Evolutionary conservation across 1,140 invertebrate genomes (phyloP).

Genomic region (Globodera rostochiensis): DNA sequence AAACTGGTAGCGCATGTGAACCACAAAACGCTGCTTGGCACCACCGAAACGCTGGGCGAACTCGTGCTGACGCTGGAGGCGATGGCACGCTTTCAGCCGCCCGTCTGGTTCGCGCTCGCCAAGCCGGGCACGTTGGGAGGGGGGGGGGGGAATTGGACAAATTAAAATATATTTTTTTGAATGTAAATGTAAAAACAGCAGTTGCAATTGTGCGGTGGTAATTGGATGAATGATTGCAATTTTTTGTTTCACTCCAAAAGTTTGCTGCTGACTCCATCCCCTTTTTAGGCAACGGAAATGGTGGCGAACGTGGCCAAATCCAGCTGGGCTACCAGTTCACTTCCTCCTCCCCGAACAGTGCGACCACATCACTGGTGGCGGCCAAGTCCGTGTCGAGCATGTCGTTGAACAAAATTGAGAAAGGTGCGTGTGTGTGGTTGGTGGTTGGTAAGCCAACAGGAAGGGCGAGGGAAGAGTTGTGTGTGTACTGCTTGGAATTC

Average conservation of each 20-base stretch:
- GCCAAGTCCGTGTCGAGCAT: slow-evolving; percentile 40
- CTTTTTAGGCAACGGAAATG: background rate
- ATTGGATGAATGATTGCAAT: too few species aligned
- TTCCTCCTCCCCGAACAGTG: slow-evolving; percentile 2
- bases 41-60: slow-evolving; percentile 43
- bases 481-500: too few species aligned
- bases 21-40: slow-evolving; percentile 45
- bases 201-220: background rate
- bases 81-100: slow-evolving; percentile 37
- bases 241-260: too few species aligned
- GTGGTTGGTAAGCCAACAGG: background rate
- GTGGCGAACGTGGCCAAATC: slow-evolving; percentile 40
- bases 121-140: slow-evolving; percentile 25
- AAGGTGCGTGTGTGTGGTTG: slow-evolving; percentile 24
- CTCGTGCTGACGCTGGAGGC: slow-evolving; percentile 27
- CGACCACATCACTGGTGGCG: slow-evolving; percentile 9
- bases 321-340: slow-evolving; percentile 41
- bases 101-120: slow-evolving; percentile 33
- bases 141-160: too few species aligned
- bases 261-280: background rate
- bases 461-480: background rate
- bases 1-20: slow-evolving; percentile 46
- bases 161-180: background rate
- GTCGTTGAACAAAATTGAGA: slow-evolving; percentile 50
- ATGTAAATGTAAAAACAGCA: background rate